phyloP scores from a whole-genome alignment of 2,797 vertebrate genomes.

The Thalassophryne amazonica region DNA sequence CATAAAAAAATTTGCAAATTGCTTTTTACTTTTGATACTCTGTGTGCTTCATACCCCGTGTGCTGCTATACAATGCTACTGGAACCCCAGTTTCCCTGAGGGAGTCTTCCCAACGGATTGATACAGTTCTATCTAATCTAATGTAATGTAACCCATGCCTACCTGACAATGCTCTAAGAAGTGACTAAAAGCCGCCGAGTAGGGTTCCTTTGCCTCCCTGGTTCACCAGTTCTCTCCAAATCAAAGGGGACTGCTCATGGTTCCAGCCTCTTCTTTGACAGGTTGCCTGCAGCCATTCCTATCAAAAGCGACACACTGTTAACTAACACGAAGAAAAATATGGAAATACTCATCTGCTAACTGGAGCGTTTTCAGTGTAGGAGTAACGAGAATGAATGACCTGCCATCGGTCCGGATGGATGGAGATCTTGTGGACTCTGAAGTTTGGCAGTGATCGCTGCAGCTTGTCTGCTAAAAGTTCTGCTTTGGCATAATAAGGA shows the following conservation, averaged over 20 bases:
- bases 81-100: too few species aligned
- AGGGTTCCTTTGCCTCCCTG: slow-evolving; percentile 86
- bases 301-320: not conserved
- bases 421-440: slow-evolving; percentile 82
- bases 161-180: slow-evolving; percentile 91
- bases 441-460: slow-evolving; percentile 84
- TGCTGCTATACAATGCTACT: too few species aligned
- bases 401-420: slow-evolving; percentile 87
- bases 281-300: slow-evolving; percentile 84
- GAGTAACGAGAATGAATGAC: too few species aligned
- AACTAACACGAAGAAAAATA: not conserved
- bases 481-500: slow-evolving; percentile 87
- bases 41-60: too few species aligned
- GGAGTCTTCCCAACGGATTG: too few species aligned
- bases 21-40: too few species aligned
- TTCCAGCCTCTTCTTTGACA: slow-evolving; percentile 84
- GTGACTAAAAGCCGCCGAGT: slow-evolving; percentile 86
- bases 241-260: slow-evolving; percentile 82
- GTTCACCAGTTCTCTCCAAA: slow-evolving; percentile 93
- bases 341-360: too few species aligned
- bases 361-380: too few species aligned
- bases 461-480: slow-evolving; percentile 86
- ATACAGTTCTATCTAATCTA: too few species aligned
- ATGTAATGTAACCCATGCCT: too few species aligned
- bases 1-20: too few species aligned